These are phyloP conservation scores for Megaceryle maxima DNA, from an alignment of 2,113 vertebrate species.

Conservation along the genomic window DNA sequence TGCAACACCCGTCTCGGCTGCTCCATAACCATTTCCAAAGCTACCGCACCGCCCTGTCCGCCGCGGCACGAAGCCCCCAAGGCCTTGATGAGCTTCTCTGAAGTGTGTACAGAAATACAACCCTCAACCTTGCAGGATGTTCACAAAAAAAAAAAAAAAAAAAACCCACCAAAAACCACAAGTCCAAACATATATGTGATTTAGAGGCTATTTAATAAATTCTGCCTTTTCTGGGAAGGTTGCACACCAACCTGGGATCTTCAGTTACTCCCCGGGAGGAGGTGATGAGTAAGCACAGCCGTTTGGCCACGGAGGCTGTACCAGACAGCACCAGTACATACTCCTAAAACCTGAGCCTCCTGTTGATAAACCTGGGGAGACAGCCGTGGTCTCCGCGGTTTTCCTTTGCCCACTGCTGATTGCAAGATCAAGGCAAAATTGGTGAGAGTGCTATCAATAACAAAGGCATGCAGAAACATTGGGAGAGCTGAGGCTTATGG, in stretches of 20 bases:
- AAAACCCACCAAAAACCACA: neutral
- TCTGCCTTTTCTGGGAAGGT: neutral
- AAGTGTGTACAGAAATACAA: neutral
- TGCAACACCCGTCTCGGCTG: no score
- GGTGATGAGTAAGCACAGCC: neutral
- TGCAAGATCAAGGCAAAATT: neutral
- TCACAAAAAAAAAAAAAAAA: neutral
- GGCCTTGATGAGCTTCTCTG: rapidly evolving
- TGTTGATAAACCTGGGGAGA: no score
- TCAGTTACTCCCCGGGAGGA: rapidly evolving
- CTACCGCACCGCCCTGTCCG: rapidly evolving
- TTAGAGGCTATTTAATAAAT: neutral
- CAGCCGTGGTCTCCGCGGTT: rapidly evolving
- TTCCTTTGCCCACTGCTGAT: neutral
- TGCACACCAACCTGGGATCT: rapidly evolving
- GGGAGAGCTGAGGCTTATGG: neutral
- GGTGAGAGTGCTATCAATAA: neutral
- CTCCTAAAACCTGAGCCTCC: neutral
- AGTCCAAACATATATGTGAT: rapidly evolving
- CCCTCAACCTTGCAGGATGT: neutral
- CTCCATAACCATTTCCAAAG: rapidly evolving
- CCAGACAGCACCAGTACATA: rapidly evolving
- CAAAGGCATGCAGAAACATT: rapidly evolving
- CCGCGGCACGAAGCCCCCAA: neutral
- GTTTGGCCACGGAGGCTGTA: rapidly evolving